Evolutionary conservation across 2,113 vertebrate species (phyloP).

Genomic region (Galemys pyrenaicus): DNA sequence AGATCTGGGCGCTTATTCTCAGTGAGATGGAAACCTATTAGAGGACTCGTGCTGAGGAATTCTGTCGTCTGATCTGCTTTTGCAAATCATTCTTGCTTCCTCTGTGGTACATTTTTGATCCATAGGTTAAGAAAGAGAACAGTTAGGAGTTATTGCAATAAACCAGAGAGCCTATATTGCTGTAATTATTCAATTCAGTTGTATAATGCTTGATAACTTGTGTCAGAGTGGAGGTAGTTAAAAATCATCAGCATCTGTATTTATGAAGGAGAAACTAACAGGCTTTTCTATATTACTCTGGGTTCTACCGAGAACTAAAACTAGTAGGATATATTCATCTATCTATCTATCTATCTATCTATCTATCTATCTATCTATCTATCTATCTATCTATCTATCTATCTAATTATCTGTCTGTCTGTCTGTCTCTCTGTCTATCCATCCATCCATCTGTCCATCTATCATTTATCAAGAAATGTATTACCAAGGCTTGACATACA

Average conservation of each 20-base stretch:
- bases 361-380: not conserved
- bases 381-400: not conserved
- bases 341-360: not conserved
- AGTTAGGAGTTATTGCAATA: not conserved
- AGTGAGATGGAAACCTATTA: not conserved
- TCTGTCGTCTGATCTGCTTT: not conserved
- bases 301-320: not conserved
- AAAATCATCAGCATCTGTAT: not conserved
- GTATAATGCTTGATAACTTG: not conserved
- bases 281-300: not conserved
- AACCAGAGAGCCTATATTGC: not conserved
- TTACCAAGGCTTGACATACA: not conserved
- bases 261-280: not conserved
- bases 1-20: not conserved
- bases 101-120: not conserved
- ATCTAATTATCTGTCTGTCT: not conserved
- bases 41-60: not conserved
- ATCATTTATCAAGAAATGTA: not conserved
- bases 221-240: not conserved
- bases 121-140: rapidly evolving
- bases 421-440: not conserved
- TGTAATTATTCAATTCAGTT: not conserved
- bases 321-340: not conserved
- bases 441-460: not conserved
- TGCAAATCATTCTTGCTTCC: not conserved